Base-by-base conservation (phyloP, 2,797 vertebrate species). In the Prunella strophiata region DNA sequence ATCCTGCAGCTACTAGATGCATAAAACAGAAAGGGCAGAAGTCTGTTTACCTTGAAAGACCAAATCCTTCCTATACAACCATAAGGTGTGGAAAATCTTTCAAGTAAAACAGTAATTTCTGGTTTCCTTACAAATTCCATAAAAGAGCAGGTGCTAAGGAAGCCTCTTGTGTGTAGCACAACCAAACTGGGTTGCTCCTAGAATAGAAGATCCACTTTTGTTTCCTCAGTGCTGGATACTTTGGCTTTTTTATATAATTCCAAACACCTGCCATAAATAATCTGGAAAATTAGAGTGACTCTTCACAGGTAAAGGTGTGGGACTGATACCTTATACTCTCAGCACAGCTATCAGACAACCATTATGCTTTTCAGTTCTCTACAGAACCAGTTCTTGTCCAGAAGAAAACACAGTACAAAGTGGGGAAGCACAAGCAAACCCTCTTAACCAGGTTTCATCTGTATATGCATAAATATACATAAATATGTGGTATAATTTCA, bases 391-490 rank as follows among this genome's bases (percentile, higher is more conserved):
- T 42, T 23, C 47, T 65, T 26, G 6, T 52, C 62, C 34, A 43
- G n/a, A 43, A 58, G 36, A 76, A 85, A 88, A 70, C 12, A 22
- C 5, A 29, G n/a, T 11, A 65, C 9, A 22, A 62, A 55, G 10
- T 19, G 4, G 17, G 14, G 9, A 67, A 63, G 52, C 5, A 30
- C 21, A 27, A 25, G 5, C 0, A 0, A 48, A 61, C 21, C 1
- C 10, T 58, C 48, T 58, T 18, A 23, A 65, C 11, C 9, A n/a
- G 11, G 26, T 58, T 92, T 83, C 27, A 54, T 52, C 25, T 38
- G 13, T 7, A 10, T 34, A 17, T 4, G 2, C 14, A 30, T 26
- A 75, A 75, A 71, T 30, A 29, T 3, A n/a, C 11, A 42, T 18
- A 75, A 4, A 3, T 29, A 45, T 2, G 3, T 7, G 7, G 8